A percentile compares a stretch with the other conserved stretches of the same genome.
Evolutionary conservation across 1,140 invertebrate genomes (phyloP).

Genomic region (Solenopsis fugax): DNA sequence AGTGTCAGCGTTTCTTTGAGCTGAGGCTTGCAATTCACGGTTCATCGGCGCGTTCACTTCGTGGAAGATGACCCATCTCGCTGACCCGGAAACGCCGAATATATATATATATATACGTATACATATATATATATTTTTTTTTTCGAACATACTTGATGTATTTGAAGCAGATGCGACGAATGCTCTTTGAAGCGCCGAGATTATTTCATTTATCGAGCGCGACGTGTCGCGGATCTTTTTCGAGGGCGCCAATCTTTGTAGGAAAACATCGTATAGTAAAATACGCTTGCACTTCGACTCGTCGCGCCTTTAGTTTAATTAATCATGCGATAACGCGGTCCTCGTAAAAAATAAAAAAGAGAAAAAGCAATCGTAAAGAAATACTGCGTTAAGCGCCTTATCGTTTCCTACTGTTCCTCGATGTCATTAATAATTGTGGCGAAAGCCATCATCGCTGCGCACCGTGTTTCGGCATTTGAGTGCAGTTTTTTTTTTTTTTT

Average conservation of each 20-base stretch:
- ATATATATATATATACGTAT: background rate
- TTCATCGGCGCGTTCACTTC: conserved; percentile 24
- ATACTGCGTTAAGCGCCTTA: conserved; percentile 38
- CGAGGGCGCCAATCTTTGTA: background rate
- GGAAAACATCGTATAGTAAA: conserved; percentile 22
- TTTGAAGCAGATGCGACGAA: background rate
- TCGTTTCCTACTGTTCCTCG: conserved; percentile 27
- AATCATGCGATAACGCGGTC: conserved; percentile 29
- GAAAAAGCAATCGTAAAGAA: conserved; percentile 16
- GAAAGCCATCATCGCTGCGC: background rate
- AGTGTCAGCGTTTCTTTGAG: conserved; percentile 47
- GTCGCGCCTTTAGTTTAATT: conserved; percentile 27
- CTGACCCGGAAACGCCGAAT: conserved; percentile 36
- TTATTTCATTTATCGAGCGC: conserved; percentile 27
- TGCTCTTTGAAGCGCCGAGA: conserved; percentile 16
- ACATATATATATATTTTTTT: background rate
- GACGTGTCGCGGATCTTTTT: conserved; percentile 20
- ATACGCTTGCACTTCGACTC: background rate
- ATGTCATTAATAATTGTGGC: conserved; percentile 27
- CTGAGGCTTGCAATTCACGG: conserved; percentile 8
- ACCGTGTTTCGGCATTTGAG: conserved; percentile 10
- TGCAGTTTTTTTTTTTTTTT: background rate
- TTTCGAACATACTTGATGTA: background rate
- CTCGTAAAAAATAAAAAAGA: background rate
- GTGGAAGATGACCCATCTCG: conserved; percentile 42